Evolutionary conservation across 2,113 vertebrate species (phyloP).

Genomic region (Echinops telfairi): DNA sequence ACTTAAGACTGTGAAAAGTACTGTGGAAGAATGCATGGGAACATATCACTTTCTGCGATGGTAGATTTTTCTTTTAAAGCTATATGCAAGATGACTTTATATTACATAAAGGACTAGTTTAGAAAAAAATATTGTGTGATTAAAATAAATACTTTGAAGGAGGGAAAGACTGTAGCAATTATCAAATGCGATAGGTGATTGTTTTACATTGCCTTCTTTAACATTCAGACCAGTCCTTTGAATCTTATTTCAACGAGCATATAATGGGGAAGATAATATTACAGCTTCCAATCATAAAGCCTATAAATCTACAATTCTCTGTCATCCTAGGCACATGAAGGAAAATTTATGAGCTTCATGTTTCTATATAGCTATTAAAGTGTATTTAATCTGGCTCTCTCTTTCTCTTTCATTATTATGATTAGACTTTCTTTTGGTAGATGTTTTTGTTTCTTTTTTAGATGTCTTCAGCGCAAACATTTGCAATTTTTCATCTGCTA

Average conservation of each 20-base stretch:
- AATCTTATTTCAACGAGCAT: slow-evolving; percentile 65
- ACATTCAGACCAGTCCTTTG: slow-evolving; percentile 49
- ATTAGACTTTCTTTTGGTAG: background rate
- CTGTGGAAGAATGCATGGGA: background rate
- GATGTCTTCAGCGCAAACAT: slow-evolving; percentile 31
- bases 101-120: slow-evolving; percentile 48
- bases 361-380: slow-evolving; percentile 67
- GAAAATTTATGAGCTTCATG: slow-evolving; percentile 68
- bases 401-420: background rate
- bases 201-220: slow-evolving; percentile 60
- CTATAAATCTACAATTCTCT: slow-evolving; percentile 69
- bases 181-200: background rate
- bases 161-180: background rate
- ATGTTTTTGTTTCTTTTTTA: slow-evolving; percentile 36
- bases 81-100: slow-evolving; percentile 2
- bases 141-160: slow-evolving; percentile 48
- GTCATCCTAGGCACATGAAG: slow-evolving; percentile 29
- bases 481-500: slow-evolving; percentile 39
- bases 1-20: slow-evolving; percentile 35
- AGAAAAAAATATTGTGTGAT: slow-evolving; percentile 30
- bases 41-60: background rate
- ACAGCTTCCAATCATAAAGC: slow-evolving; percentile 61
- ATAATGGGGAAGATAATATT: slow-evolving; percentile 66
- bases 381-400: background rate
- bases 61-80: slow-evolving; percentile 37